Conservation (phyloP, 2,888 invertebrate species). For the Macrosoma leucophasiata region DNA sequence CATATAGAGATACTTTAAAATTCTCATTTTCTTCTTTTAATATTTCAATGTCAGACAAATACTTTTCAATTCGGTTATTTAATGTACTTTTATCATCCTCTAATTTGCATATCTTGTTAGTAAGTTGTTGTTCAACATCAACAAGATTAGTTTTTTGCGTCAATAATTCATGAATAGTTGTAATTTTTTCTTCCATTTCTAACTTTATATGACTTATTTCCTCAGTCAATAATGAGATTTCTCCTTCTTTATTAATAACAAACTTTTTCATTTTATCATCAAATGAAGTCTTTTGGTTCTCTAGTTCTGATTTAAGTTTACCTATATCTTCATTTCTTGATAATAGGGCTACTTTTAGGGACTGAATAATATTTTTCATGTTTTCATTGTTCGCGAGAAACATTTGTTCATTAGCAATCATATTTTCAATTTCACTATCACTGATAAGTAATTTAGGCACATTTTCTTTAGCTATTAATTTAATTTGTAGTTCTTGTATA, state of each 20-base stretch:
- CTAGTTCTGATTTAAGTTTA: conserved; percentile 33
- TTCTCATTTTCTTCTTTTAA: conserved; percentile 5
- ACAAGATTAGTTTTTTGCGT: conserved; percentile 31
- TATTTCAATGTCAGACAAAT: conserved; percentile 15
- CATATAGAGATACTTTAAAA: conserved; percentile 10
- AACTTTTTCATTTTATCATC: conserved; percentile 14
- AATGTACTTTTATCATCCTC: conserved; percentile 30
- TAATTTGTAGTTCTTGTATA: conserved; percentile 50
- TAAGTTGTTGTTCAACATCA: conserved; percentile 29
- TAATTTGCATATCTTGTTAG: conserved; percentile 28
- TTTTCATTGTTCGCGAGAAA: conserved; percentile 59
- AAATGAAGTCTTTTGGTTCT: conserved; percentile 20
- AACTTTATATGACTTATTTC: conserved; percentile 32
- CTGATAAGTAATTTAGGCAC: conserved; percentile 30
- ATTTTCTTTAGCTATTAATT: conserved; percentile 39
- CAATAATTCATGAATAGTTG: conserved; percentile 35
- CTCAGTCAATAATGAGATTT: conserved; percentile 33
- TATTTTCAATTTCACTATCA: conserved; percentile 40
- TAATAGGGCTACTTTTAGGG: conserved; percentile 43
- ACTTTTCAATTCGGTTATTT: conserved; percentile 24
- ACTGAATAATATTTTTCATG: conserved; percentile 52
- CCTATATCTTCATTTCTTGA: conserved; percentile 45
- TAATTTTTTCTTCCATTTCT: conserved; percentile 32
- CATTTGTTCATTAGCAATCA: conserved; percentile 54
- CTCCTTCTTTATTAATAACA: conserved; percentile 31